Evolutionary conservation across 2,113 vertebrate genomes (phyloP).

Genomic region (Vidua chalybeata): DNA sequence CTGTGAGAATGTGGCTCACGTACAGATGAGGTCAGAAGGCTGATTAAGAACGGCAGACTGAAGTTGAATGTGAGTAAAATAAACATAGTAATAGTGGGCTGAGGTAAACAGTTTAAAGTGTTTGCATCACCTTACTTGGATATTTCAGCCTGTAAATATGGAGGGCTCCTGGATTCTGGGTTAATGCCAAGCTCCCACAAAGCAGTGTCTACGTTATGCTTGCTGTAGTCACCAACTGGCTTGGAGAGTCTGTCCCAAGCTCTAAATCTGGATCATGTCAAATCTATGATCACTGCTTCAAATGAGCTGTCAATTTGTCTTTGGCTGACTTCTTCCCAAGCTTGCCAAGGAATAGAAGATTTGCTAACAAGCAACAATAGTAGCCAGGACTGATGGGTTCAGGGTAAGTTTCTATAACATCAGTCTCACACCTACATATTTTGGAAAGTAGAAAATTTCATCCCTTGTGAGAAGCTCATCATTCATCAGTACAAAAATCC

Average conservation of each 20-base stretch:
- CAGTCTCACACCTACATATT: background rate
- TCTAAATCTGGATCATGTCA: background rate
- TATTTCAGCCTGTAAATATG: background rate
- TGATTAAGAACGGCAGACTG: background rate
- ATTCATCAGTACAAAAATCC: background rate
- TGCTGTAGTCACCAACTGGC: background rate
- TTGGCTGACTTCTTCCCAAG: background rate
- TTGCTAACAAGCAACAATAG: background rate
- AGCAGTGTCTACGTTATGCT: background rate
- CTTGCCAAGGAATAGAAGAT: background rate
- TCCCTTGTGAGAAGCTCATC: background rate
- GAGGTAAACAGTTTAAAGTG: background rate
- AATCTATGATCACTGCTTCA: background rate
- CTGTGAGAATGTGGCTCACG: background rate
- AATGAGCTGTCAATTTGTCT: background rate
- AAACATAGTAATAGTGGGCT: background rate
- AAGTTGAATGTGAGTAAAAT: background rate
- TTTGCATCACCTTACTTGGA: background rate
- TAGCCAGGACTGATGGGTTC: background rate
- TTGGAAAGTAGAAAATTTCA: background rate
- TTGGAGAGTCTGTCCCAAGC: background rate
- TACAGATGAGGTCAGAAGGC: background rate
- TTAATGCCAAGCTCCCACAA: conserved; percentile 8
- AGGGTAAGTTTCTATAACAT: background rate
- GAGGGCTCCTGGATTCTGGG: background rate